Evolutionary conservation across 2,113 vertebrate genomes (phyloP).

Genomic region (Erpornis zantholeuca): DNA sequence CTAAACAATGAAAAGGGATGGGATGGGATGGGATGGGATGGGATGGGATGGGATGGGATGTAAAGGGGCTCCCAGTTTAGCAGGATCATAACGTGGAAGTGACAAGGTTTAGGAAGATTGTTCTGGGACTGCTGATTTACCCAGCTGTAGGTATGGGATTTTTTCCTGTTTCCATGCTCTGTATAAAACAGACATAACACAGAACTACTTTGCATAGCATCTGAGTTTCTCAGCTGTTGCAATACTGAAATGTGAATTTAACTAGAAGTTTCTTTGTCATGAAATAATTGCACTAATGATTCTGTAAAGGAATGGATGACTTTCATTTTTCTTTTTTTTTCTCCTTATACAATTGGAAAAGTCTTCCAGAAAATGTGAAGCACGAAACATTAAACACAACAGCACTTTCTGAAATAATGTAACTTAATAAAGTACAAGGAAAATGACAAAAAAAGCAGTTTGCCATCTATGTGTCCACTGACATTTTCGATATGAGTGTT

Average conservation of each 20-base stretch:
- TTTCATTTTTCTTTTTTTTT: background rate
- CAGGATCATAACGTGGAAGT: background rate
- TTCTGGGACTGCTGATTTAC: background rate
- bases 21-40: too few species aligned
- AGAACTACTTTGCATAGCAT: background rate
- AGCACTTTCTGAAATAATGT: conserved; percentile 14
- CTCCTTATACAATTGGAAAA: background rate
- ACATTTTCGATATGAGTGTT: conserved; percentile 10
- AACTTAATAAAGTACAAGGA: background rate
- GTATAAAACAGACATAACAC: background rate
- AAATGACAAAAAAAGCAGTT: background rate
- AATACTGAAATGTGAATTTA: background rate
- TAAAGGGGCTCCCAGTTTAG: background rate
- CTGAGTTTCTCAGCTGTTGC: background rate
- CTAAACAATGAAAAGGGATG: background rate
- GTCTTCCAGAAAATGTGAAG: conserved; percentile 7
- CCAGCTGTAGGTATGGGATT: background rate
- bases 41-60: background rate
- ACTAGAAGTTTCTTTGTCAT: background rate
- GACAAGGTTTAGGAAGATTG: background rate
- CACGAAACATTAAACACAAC: conserved; percentile 5
- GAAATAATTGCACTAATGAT: background rate
- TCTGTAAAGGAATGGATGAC: background rate
- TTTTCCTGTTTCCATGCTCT: background rate
- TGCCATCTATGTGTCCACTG: background rate